Evolutionary conservation across 2,113 vertebrate genomes (phyloP).

Genomic region (Cricetomys ansorgei): DNA sequence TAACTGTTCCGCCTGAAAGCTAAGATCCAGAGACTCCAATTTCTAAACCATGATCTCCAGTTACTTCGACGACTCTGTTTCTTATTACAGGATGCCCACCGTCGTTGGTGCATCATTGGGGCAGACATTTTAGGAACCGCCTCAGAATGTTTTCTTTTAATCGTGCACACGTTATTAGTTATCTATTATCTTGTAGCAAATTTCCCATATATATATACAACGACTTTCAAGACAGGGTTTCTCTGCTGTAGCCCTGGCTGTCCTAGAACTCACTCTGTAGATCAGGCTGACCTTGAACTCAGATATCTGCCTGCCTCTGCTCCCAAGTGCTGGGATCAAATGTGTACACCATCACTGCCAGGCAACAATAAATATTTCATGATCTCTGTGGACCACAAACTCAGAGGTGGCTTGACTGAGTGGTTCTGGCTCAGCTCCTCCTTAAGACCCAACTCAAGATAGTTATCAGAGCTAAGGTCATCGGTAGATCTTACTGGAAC

Average conservation of each 20-base stretch:
- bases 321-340: too few relatives aligned
- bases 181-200: background rate
- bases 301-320: too few relatives aligned
- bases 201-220: background rate
- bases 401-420: background rate
- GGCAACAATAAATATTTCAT: background rate
- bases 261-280: too few relatives aligned
- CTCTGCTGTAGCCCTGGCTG: too few relatives aligned
- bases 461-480: background rate
- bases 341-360: too few relatives aligned
- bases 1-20: background rate
- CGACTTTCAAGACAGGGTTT: too few relatives aligned
- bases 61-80: background rate
- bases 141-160: conserved; percentile 1
- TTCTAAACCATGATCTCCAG: background rate
- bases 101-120: background rate
- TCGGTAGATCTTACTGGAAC: background rate
- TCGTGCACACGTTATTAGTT: background rate
- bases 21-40: background rate
- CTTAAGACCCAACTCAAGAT: background rate
- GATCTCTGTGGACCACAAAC: background rate
- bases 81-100: background rate
- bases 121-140: background rate
- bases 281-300: too few relatives aligned
- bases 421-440: background rate